Evolutionary conservation across 2,797 vertebrate species (phyloP), one percentile per base, ranked within the genome.

Genomic region (Pseudotriccus pelzelni): DNA sequence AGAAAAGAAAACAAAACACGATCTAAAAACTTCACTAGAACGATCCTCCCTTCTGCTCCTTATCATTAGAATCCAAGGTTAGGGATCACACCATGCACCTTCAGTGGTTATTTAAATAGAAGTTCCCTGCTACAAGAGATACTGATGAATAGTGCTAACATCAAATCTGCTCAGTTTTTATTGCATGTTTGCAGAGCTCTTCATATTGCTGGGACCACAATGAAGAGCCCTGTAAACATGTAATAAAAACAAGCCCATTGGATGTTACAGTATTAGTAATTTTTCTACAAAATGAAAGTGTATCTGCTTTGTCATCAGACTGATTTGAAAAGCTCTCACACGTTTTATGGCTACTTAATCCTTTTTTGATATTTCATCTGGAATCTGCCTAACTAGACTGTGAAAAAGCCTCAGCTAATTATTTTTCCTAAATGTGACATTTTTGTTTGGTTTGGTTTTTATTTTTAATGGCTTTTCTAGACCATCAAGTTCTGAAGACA

Each of bases 401-500:
- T 55, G 90, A 97, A 68, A 46, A 90, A 94, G 90, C 80, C 60
- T 94, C 92, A 92, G 53, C 91, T 89, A 93, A 96, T 96, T 94
- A 52, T 91, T 96, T 92, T 84, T 92, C 86, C 93, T 64, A 88
- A 96, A 96, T 92, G 90, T 93, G 95, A 95, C 90, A 84, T 89
- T 64, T 90, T 81, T 75, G 66, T 44, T 74, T 44, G 77, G 20
- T 44, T 44, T 25, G 1, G 5, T 11, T 17, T 49, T 80, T 47
- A 75, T 73, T 97, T 96, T 93, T 89, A 96, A 96, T 95, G 92
- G 89, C 84, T 96, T 80, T 95, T 97, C 95, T 92, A 97, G 94
- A 97, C 95, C 97, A 97, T 97, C 97, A 97, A 96, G 93, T 97
- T 97, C 95, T 95, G 89, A 95, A 97, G 94, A 97, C 96, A 97